phyloP scores from a whole-genome alignment of 92 coral and sea anemone genomes.

The Bergia sp. region DNA sequence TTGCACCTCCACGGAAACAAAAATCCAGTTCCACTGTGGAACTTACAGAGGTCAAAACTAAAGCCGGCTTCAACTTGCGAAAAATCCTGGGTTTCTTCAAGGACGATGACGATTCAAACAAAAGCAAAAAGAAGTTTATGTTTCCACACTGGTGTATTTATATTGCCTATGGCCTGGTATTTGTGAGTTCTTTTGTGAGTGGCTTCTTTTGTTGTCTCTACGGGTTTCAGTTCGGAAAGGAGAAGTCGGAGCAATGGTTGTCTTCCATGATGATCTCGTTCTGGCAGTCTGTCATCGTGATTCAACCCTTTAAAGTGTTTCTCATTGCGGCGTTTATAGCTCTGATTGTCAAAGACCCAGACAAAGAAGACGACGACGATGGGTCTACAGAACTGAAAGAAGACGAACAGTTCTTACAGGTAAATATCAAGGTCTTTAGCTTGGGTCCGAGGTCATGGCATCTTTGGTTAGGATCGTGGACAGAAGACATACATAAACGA shows the following conservation, averaged over 20 bases:
- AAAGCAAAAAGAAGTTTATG: conserved; percentile 66
- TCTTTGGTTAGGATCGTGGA: too few relatives aligned
- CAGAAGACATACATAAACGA: too few relatives aligned
- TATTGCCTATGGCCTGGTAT: conserved; percentile 74
- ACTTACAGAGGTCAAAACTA: conserved; percentile 21
- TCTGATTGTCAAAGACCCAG: conserved; percentile 90
- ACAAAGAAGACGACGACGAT: conserved; percentile 85
- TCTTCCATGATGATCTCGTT: conserved; percentile 87
- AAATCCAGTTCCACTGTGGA: conserved; percentile 13
- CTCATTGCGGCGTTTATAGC: conserved; percentile 91
- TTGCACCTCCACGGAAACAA: not conserved
- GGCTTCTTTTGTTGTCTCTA: conserved; percentile 77
- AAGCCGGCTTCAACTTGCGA: conserved; percentile 28
- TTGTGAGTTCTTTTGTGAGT: conserved; percentile 59
- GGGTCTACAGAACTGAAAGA: conserved; percentile 33
- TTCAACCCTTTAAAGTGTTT: conserved; percentile 91
- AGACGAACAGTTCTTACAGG: conserved; percentile 58
- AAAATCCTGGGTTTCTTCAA: conserved; percentile 49
- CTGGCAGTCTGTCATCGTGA: conserved; percentile 84
- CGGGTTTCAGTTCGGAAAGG: conserved; percentile 81
- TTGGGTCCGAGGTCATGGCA: too few relatives aligned
- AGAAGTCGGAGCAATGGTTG: conserved; percentile 86
- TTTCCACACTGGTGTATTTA: conserved; percentile 92
- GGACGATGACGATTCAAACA: conserved; percentile 52
- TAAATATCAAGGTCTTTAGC: not conserved